These are phyloP conservation scores for Cynodonichthys magdalenae DNA, from an alignment of 2,797 vertebrate species.

Conservation along the genomic window DNA sequence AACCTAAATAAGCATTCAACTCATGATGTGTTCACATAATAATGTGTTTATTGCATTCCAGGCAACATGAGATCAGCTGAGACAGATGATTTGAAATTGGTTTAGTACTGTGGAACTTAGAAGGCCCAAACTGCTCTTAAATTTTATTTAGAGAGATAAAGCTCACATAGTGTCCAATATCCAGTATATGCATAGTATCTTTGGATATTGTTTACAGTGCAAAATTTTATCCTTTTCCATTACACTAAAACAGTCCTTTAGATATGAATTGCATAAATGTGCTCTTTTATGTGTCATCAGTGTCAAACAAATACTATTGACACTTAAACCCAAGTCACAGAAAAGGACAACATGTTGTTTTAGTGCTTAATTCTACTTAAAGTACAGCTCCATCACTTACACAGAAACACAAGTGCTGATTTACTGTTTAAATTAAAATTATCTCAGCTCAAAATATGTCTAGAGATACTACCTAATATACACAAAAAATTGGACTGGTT, in stretches of 20 bases:
- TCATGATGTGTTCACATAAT: slow-evolving; percentile 42
- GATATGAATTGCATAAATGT: neutral
- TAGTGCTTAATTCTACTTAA: no score
- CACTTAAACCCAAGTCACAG: no score
- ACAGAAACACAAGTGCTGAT: no score
- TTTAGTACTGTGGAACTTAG: slow-evolving; percentile 32
- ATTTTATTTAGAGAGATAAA: slow-evolving; percentile 40
- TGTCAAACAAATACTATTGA: neutral
- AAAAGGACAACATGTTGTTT: no score
- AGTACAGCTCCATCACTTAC: no score
- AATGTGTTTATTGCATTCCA: slow-evolving; percentile 36
- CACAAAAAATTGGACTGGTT: no score
- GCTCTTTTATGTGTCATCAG: neutral
- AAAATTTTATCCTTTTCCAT: slow-evolving; percentile 20
- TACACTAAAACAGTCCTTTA: neutral
- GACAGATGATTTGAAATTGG: slow-evolving; percentile 50
- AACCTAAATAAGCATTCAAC: neutral
- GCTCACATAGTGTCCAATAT: no score
- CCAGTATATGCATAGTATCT: slow-evolving; percentile 43
- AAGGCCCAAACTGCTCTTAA: slow-evolving; percentile 32
- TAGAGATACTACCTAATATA: no score
- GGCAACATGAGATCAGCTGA: slow-evolving; percentile 32
- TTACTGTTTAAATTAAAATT: no score
- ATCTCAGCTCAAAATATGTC: no score
- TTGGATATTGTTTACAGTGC: slow-evolving; percentile 27